These are phyloP conservation scores for Phenganax stokvisi DNA, from an alignment of 92 coral and sea anemone genomes.

Conservation along the genomic window DNA sequence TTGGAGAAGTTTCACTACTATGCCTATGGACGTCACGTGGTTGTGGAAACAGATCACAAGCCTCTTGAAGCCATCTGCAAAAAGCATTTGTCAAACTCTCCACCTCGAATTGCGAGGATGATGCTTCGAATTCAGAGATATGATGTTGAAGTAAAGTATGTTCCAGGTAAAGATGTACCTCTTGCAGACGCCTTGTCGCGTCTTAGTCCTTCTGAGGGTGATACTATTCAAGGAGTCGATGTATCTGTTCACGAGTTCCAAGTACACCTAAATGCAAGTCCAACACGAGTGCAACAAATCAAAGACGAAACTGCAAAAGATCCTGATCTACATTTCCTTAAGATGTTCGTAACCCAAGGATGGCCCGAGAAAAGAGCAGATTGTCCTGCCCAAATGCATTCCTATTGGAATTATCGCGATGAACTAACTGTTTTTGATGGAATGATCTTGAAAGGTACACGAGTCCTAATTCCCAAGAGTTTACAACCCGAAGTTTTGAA, in stretches of 20 bases:
- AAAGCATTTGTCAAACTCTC: constrained; percentile 54
- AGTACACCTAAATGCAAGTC: constrained; percentile 1
- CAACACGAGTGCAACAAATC: constrained; percentile 41
- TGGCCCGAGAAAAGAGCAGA: constrained; percentile 53
- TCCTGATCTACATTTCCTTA: no score
- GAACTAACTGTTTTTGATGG: no score
- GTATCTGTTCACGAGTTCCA: constrained; percentile 39
- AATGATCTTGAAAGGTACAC: no score
- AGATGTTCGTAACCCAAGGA: no score
- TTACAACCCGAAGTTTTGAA: no score
- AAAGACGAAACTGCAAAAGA: constrained; percentile 41
- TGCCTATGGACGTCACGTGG: constrained; percentile 33
- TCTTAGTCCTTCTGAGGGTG: constrained; percentile 40
- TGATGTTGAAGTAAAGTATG: constrained; percentile 45
- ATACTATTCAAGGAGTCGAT: constrained; percentile 44
- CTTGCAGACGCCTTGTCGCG: constrained; percentile 51
- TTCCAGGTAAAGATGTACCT: constrained; percentile 42
- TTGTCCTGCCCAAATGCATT: constrained; percentile 39
- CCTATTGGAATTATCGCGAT: no score
- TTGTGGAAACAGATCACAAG: constrained; percentile 33
- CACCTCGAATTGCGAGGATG: constrained; percentile 65
- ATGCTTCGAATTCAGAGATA: constrained; percentile 50
- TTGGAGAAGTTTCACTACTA: constrained; percentile 35
- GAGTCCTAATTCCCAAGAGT: no score
- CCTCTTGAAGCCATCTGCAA: constrained; percentile 39